Conservation (phyloP, 2,888 invertebrate genomes). For the Orthosia cruda region DNA sequence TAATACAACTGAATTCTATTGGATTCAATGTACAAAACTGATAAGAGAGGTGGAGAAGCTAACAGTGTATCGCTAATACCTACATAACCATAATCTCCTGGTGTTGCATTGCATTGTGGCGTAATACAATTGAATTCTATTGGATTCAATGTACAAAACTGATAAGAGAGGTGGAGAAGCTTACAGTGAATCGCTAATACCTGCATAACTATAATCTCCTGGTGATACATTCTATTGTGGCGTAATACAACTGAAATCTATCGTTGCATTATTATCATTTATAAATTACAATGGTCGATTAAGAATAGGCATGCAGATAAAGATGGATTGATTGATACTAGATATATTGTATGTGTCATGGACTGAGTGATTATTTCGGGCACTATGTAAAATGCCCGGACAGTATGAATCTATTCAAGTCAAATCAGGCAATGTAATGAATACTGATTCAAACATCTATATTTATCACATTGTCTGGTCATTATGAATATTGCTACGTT, state of each 20-base stretch:
- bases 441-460: too few relatives aligned
- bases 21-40: conserved; percentile 33
- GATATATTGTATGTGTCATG: neutral
- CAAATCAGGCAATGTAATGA: too few relatives aligned
- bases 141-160: conserved; percentile 32
- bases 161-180: conserved; percentile 2
- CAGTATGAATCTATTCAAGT: too few relatives aligned
- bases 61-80: conserved; percentile 4
- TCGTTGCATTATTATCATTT: conserved; percentile 24
- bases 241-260: conserved; percentile 2
- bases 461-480: too few relatives aligned
- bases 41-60: conserved; percentile 8
- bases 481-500: too few relatives aligned
- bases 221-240: conserved; percentile 19
- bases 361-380: too few relatives aligned
- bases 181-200: conserved; percentile 10
- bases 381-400: too few relatives aligned
- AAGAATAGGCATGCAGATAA: conserved; percentile 1
- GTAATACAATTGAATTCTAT: conserved; percentile 15
- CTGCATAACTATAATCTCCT: conserved; percentile 10
- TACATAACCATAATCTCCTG: conserved; percentile 9
- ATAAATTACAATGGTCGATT: conserved; percentile 19
- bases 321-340: conserved; percentile 17
- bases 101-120: conserved; percentile 20
- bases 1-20: conserved; percentile 13